These are phyloP conservation scores for Priocnemis perturbator DNA, from an alignment of 2,888 invertebrate species.

Conservation along the genomic window DNA sequence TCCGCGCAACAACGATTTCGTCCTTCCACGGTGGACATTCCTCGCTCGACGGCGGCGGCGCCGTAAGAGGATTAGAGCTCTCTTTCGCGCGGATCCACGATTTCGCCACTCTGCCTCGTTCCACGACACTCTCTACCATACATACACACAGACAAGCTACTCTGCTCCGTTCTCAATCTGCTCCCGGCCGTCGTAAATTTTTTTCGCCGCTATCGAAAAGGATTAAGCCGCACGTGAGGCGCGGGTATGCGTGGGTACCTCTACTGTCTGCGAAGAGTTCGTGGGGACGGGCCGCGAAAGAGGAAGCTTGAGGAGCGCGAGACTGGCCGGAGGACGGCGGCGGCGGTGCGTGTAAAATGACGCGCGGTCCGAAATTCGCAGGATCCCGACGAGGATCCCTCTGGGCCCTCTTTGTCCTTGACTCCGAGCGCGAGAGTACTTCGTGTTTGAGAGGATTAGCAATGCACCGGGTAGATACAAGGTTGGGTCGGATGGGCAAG, in stretches of 20 bases:
- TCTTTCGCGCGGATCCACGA: constrained; percentile 10
- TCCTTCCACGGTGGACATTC: not conserved
- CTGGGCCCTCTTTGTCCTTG: not conserved
- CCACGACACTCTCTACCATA: not conserved
- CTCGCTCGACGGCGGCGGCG: not conserved
- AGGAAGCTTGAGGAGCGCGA: too few species aligned
- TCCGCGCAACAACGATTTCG: constrained; percentile 3
- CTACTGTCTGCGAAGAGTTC: too few species aligned
- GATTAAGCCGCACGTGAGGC: constrained; percentile 20
- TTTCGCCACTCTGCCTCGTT: not conserved
- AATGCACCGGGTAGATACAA: not conserved
- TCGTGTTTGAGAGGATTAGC: constrained; percentile 31
- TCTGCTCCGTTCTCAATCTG: not conserved
- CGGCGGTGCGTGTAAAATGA: constrained; percentile 28
- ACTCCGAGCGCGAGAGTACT: constrained; percentile 7
- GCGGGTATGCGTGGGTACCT: too few species aligned
- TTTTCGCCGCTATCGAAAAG: not conserved
- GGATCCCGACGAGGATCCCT: constrained; percentile 8
- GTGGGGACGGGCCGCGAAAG: too few species aligned
- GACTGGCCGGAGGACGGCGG: too few species aligned
- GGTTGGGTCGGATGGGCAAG: constrained; percentile 29
- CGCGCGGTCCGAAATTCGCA: constrained; percentile 17
- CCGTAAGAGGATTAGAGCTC: constrained; percentile 9
- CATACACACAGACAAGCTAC: too few species aligned
- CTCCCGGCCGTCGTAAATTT: not conserved